phyloP scores from a whole-genome alignment of 2,113 vertebrate species.

The Catharus bicknelli region DNA sequence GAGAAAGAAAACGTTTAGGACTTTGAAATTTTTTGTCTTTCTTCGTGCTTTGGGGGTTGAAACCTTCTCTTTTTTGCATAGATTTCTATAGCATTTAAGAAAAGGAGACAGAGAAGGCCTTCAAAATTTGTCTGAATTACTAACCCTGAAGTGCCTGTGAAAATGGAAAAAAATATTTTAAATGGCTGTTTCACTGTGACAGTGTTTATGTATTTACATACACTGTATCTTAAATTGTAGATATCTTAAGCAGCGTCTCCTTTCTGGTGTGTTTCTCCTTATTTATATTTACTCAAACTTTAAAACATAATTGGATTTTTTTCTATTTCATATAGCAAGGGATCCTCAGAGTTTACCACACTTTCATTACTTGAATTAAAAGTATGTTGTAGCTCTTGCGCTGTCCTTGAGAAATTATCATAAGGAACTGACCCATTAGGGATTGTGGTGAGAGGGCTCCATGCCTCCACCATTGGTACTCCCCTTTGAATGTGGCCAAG shows the following conservation, averaged over 20 bases:
- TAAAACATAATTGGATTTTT: not conserved
- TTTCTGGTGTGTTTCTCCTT: slow-evolving; percentile 38
- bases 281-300: slow-evolving; percentile 23
- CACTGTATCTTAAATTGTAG: not conserved
- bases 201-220: not conserved
- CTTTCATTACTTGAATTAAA: slow-evolving; percentile 20
- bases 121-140: slow-evolving; percentile 33
- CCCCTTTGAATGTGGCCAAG: not conserved
- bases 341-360: slow-evolving; percentile 46
- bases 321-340: not conserved
- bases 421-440: not conserved
- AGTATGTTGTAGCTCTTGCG: not conserved
- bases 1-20: slow-evolving; percentile 22
- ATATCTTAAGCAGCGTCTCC: not conserved
- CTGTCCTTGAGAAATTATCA: not conserved
- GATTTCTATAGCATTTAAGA: slow-evolving; percentile 41
- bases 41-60: slow-evolving; percentile 53
- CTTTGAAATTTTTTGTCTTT: slow-evolving; percentile 33
- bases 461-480: not conserved
- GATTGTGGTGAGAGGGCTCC: not conserved
- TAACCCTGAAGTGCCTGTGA: slow-evolving; percentile 28
- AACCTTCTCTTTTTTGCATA: slow-evolving; percentile 30
- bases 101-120: slow-evolving; percentile 33
- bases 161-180: not conserved
- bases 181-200: not conserved